Evolutionary conservation across 1,140 invertebrate species (phyloP), one percentile per base, ranked within the genome.

Genomic region (Asobara japonica): DNA sequence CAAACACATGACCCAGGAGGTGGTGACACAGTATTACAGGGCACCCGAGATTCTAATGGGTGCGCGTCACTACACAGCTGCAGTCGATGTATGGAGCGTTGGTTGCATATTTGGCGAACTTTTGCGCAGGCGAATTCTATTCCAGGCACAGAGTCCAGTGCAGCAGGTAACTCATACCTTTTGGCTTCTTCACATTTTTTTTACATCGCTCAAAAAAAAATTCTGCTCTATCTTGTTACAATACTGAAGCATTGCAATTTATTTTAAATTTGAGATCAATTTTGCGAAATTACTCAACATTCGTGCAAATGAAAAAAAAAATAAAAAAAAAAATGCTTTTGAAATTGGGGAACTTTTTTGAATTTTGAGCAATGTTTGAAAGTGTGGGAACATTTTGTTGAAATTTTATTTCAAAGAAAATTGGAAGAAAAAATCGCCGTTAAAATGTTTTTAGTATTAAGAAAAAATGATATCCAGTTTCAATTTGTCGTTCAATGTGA

Each of bases 21-120:
- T 98, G 62, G 96, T 98, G 64, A 98, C 97, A 65, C 98, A 99
- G 88, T 99, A 99, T 90, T 99, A 99, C 88, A 91, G 98, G 71
- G 98, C 98, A 3, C 98, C 98, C 13, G 98, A 99, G 90, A 95
- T 99, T 77, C 89, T 99, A 22, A 97, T 99, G 93, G 98, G 98
- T 29, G 97, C 98, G 3, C 93, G 96, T 77, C 98, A 99, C 87
- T 99, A 99, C 88, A 97, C 97, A 22, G 94, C 94, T 8, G 95
- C 96, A 0, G 96, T 99, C 36, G 98, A 99, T 84, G 96, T 99
- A 13, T 99, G 98, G 98, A 97, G 96, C 48, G 97, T 99, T 27
- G 98, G 98, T n/a, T 99, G 98, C 85, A 99, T 99, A 80, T 99
- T 99, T 83, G 98, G 97, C 6, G 98, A 99, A 86, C 91, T 99